Base-by-base conservation (phyloP, 2,797 vertebrate species). In the Otus scops region DNA sequence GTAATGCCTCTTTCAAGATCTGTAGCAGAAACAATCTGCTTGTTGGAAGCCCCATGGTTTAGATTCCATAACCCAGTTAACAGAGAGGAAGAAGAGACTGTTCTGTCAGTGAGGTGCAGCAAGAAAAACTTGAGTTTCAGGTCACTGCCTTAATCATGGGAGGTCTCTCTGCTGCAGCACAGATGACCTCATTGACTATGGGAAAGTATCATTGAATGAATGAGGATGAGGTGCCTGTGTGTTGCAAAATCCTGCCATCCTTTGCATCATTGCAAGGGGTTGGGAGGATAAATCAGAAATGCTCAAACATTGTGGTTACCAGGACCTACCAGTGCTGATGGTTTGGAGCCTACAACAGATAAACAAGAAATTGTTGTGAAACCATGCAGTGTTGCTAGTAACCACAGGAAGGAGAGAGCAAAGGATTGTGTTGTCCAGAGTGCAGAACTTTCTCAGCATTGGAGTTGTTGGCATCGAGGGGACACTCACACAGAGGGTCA, bases 61-160 rank as follows among this genome's bases (percentile, higher is more conserved):
- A 84, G 45, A 48, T 70, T 84, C 47, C n/a, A 27, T 41, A 85
- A 75, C 48, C 53, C 11, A 39, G n/a, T 75, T 77, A 74, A 51
- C 18, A 63, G 20, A n/a, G 51, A 65, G 30, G 61, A 94, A 71
- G 48, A 75, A 81, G 61, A 86, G 15, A n/a, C 47, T 93, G 6
- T 57, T 92, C 59, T 36, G 3, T 63, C 43, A 71, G 27, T 39
- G 41, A 86, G 38, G 70, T 63, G 43, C 68, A 76, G 67, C 89
- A 79, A 88, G 73, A 90, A 77, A 91, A 88, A 86, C 88, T 69
- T 50, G 88, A 92, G 54, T 89, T 94, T 96, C 89, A 87, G 51
- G 80, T 78, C 56, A 18, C 43, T 77, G 26, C 36, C 63, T 90
- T 73, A 67, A 76, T 65, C 47, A 28, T 13, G 32, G 14, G 30